phyloP scores from a whole-genome alignment of 2,797 vertebrate species.

The Thalassophryne amazonica region DNA sequence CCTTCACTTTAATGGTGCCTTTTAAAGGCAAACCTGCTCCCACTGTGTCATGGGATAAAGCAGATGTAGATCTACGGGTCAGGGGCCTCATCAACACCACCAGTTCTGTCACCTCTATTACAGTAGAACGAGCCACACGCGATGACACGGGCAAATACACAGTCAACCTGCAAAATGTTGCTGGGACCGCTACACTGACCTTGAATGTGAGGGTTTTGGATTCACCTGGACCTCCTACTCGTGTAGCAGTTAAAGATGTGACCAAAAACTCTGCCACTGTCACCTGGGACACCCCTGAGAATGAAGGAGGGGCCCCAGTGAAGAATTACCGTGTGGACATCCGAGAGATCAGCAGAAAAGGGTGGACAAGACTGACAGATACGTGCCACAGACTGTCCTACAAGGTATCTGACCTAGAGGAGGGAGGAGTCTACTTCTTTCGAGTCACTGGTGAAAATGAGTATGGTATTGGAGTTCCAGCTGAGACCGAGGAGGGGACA shows the following conservation, averaged over 20 bases:
- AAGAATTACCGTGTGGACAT: constrained; percentile 94
- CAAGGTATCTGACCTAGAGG: constrained; percentile 87
- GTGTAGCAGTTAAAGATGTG: constrained; percentile 84
- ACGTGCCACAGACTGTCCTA: constrained; percentile 90
- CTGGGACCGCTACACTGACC: constrained; percentile 86
- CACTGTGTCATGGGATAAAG: constrained; percentile 90
- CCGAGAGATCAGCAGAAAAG: constrained; percentile 92
- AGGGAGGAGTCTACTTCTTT: constrained; percentile 95
- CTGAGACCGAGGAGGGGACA: constrained; percentile 91
- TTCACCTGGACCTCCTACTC: constrained; percentile 90
- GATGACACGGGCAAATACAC: constrained; percentile 95
- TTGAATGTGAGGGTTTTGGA: constrained; percentile 93
- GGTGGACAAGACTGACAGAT: constrained; percentile 92
- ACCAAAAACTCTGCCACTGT: constrained; percentile 90
- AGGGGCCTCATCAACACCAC: constrained; percentile 89
- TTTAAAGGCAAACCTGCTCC: constrained; percentile 92
- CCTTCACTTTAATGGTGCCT: constrained; percentile 91
- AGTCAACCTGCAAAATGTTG: constrained; percentile 87
- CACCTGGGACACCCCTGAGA: constrained; percentile 95
- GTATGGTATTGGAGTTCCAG: constrained; percentile 86
- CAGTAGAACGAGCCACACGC: constrained; percentile 90
- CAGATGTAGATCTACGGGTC: constrained; percentile 88
- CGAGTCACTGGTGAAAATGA: constrained; percentile 94
- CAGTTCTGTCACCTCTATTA: constrained; percentile 84
- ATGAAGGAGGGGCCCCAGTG: constrained; percentile 92